Percentiles rank a stretch among this genome's conserved stretches.
phyloP scores from a whole-genome alignment of 2,797 vertebrate species.

The Syngnathus rostellatus region DNA sequence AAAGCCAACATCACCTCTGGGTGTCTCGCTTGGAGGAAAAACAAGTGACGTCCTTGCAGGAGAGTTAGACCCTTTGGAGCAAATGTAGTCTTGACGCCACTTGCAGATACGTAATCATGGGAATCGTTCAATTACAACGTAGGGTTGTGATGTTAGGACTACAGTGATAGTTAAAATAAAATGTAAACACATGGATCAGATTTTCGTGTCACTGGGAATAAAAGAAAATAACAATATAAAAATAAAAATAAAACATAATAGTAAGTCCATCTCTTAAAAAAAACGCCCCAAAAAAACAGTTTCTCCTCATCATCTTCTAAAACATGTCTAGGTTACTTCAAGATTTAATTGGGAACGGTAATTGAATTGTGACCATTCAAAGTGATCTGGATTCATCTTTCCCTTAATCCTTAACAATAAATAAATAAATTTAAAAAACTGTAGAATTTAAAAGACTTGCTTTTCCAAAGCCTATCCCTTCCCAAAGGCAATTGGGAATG shows the following conservation, averaged over 20 bases:
- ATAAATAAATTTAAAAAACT: neutral
- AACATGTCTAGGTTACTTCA: too few species aligned
- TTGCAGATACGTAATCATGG: neutral
- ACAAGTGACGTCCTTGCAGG: conserved; percentile 13
- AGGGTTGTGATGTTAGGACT: neutral
- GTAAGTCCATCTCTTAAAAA: too few species aligned
- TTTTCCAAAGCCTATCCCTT: neutral
- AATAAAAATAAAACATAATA: too few species aligned
- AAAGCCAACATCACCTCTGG: conserved; percentile 27
- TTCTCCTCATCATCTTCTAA: too few species aligned
- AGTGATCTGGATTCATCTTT: neutral
- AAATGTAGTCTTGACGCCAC: neutral
- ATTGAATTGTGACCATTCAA: neutral
- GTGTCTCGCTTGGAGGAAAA: conserved; percentile 31
- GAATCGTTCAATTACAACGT: neutral
- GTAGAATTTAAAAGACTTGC: neutral
- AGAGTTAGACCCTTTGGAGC: neutral
- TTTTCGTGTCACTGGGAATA: too few species aligned
- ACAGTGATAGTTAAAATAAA: too few species aligned
- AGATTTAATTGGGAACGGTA: too few species aligned
- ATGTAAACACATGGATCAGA: too few species aligned
- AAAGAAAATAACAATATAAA: too few species aligned
- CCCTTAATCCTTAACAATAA: neutral
- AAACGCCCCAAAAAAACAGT: too few species aligned
- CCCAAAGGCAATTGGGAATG: conserved; percentile 2